These are phyloP conservation scores for Lampris incognitus DNA, from an alignment of 2,113 vertebrate species.

Conservation along the genomic window DNA sequence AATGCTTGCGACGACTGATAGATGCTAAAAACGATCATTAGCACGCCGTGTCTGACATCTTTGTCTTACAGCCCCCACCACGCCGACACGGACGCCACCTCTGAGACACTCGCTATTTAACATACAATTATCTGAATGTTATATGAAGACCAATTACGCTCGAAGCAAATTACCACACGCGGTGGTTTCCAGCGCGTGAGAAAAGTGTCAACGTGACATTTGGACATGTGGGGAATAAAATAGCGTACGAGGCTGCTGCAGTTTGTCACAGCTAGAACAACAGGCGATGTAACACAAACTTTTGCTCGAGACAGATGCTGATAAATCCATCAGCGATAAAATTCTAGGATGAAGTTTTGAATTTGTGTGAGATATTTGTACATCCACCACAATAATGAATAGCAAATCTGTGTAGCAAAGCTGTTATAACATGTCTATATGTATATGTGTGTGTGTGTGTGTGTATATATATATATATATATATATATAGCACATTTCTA, in stretches of 20 bases:
- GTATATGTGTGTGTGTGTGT: no score
- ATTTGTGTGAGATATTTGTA: neutral
- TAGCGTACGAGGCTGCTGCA: neutral
- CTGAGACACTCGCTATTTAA: conserved; percentile 68
- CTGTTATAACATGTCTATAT: no score
- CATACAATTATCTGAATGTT: conserved; percentile 74
- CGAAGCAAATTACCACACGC: conserved; percentile 53
- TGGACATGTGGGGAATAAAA: conserved; percentile 42
- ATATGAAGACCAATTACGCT: conserved; percentile 67
- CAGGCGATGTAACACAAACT: conserved; percentile 50
- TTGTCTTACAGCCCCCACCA: conserved; percentile 51
- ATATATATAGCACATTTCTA: neutral
- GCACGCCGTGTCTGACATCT: conserved; percentile 55
- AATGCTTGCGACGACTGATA: conserved; percentile 58
- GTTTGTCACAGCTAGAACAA: conserved; percentile 38
- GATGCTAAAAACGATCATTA: conserved; percentile 63
- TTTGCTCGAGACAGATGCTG: conserved; percentile 15
- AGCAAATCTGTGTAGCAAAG: no score
- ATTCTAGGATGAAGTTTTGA: neutral
- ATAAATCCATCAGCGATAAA: neutral
- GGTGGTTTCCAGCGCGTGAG: conserved; percentile 49
- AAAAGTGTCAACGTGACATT: conserved; percentile 52
- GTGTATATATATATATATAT: no score
- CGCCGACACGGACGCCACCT: conserved; percentile 44
- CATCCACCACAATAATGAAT: neutral